Conservation (phyloP, 2,888 invertebrate species). For the Ophion slaviceki region DNA sequence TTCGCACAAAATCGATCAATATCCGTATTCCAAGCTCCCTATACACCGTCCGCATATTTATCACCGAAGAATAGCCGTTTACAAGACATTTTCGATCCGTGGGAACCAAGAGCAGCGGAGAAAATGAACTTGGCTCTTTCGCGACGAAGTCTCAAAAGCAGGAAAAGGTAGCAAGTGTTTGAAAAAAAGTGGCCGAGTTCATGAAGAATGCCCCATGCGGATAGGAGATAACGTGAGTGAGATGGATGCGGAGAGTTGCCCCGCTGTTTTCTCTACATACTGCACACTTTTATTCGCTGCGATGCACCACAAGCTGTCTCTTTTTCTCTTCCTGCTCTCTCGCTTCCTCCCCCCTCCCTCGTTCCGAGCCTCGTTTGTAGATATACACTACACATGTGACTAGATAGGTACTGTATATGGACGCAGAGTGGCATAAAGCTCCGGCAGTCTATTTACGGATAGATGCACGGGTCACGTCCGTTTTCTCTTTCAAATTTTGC, state of each 20-base stretch:
- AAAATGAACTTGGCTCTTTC: too few species aligned
- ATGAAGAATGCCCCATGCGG: conserved; percentile 61
- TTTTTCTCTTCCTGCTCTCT: conserved; percentile 6
- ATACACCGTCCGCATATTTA: too few species aligned
- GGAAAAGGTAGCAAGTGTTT: not conserved
- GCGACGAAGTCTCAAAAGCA: too few species aligned
- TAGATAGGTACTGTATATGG: conserved; percentile 43
- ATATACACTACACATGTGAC: conserved; percentile 35
- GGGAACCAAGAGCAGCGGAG: too few species aligned
- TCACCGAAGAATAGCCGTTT: too few species aligned
- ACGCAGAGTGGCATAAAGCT: conserved; percentile 45
- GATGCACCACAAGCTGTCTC: conserved; percentile 57
- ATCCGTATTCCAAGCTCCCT: too few species aligned
- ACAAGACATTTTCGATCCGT: too few species aligned
- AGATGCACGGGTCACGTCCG: conserved; percentile 69
- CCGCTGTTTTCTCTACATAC: conserved; percentile 53
- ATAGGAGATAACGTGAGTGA: conserved; percentile 48
- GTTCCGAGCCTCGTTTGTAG: conserved; percentile 3
- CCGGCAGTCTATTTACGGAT: conserved; percentile 65
- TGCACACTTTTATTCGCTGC: conserved; percentile 61
- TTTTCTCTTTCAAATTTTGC: conserved; percentile 69
- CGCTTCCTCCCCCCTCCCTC: not conserved
- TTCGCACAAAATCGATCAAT: too few species aligned
- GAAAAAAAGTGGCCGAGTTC: conserved; percentile 57
- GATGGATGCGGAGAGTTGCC: conserved; percentile 38